Evolutionary conservation across 1,140 invertebrate genomes (phyloP).

Genomic region (Drosophila arawakana): DNA sequence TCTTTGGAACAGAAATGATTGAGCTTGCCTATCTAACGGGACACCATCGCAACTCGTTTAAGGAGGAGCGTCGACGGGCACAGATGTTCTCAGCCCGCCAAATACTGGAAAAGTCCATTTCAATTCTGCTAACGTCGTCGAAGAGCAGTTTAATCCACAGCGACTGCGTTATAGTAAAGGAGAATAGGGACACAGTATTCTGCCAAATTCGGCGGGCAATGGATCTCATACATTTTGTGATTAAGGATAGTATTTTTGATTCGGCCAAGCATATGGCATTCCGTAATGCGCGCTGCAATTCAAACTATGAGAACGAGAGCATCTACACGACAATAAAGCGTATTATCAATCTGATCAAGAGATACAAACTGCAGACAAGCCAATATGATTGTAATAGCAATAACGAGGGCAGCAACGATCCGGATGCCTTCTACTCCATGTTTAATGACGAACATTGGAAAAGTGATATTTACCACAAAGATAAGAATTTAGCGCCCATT

Average conservation of each 20-base stretch:
- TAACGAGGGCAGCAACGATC: constrained; percentile 64
- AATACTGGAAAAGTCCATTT: constrained; percentile 98
- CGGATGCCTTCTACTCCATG: constrained; percentile 62
- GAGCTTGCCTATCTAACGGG: constrained; percentile 97
- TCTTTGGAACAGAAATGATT: constrained; percentile 99
- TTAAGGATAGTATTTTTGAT: constrained; percentile 95
- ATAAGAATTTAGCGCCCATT: constrained; percentile 60
- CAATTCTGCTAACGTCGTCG: constrained; percentile 98
- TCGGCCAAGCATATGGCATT: constrained; percentile 78
- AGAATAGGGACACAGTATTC: constrained; percentile 98
- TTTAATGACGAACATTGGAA: constrained; percentile 72
- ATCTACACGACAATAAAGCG: constrained; percentile 92
- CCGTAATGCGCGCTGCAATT: constrained; percentile 73
- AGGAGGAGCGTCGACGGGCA: constrained; percentile 96
- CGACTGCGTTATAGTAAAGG: constrained; percentile 95
- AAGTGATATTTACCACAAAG: constrained; percentile 53
- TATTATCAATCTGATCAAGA: constrained; percentile 93
- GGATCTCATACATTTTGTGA: constrained; percentile 98
- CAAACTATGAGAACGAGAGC: constrained; percentile 86
- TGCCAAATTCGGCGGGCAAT: constrained; percentile 98
- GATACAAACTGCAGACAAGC: constrained; percentile 84
- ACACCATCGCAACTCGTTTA: constrained; percentile 93
- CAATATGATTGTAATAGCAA: constrained; percentile 67
- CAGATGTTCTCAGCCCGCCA: constrained; percentile 98
- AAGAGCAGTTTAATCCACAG: constrained; percentile 98